Percentiles rank a stretch among this genome's conserved stretches.
Evolutionary conservation across 2,797 vertebrate species (phyloP).

Genomic region (Myiotriccus ornatus): DNA sequence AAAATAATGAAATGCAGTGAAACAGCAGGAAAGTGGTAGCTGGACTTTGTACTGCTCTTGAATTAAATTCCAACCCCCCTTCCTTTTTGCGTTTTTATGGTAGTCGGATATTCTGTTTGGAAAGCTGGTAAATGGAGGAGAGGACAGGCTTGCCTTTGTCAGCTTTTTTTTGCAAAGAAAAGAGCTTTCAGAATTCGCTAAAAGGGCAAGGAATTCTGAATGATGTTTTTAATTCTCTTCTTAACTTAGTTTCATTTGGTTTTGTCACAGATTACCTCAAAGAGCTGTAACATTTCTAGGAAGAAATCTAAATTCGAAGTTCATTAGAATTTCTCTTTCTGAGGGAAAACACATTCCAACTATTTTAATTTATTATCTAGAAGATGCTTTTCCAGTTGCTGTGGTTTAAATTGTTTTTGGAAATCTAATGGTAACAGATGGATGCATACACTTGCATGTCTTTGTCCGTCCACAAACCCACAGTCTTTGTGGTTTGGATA

Average conservation of each 20-base stretch:
- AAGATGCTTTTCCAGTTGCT: constrained; percentile 27
- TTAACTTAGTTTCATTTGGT: background rate
- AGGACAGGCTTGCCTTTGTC: constrained; percentile 67
- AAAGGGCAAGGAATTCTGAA: constrained; percentile 31
- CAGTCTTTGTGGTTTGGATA: background rate
- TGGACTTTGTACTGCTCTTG: constrained; percentile 76
- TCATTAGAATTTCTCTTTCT: constrained; percentile 44
- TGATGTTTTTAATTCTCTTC: background rate
- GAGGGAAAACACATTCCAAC: background rate
- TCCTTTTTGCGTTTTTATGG: constrained; percentile 60
- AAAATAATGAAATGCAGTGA: constrained; percentile 82
- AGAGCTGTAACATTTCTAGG: background rate
- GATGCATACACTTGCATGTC: background rate
- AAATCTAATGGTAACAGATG: background rate
- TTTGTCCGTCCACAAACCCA: constrained; percentile 4
- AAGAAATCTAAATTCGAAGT: constrained; percentile 22
- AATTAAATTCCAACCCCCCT: constrained; percentile 72
- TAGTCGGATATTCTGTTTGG: constrained; percentile 67
- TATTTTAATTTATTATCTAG: constrained; percentile 17
- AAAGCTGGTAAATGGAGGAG: constrained; percentile 67
- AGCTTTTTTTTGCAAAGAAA: constrained; percentile 50
- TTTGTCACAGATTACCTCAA: constrained; percentile 55
- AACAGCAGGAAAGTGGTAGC: constrained; percentile 77
- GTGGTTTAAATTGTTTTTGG: constrained; percentile 31
- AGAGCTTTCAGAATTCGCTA: constrained; percentile 42